Percentiles rank a stretch among this genome's conserved stretches.
Evolutionary conservation across 2,113 vertebrate genomes (phyloP).

Genomic region (Paradoxurus hermaphroditus): DNA sequence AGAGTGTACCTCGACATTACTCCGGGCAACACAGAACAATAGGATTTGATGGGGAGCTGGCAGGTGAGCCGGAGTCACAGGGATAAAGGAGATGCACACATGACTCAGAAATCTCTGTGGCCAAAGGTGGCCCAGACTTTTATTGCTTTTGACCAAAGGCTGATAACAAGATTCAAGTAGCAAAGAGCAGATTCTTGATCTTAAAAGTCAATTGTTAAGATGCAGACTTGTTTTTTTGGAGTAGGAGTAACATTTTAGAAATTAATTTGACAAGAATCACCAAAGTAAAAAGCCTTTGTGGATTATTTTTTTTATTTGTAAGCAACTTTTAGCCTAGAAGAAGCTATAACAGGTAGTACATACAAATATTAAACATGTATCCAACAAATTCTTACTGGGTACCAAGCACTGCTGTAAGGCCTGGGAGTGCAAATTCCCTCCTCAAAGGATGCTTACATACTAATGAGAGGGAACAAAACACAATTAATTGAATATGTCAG

Average conservation of each 20-base stretch:
- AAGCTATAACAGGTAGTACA: neutral
- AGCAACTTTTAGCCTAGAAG: neutral
- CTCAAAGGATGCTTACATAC: neutral
- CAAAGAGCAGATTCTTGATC: neutral
- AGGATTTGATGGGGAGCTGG: neutral
- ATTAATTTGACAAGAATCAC: neutral
- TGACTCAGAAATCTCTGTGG: neutral
- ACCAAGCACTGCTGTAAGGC: too few relatives aligned
- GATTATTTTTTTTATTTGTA: neutral
- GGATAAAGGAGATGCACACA: accelerated
- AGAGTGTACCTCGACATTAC: neutral
- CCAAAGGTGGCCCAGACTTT: neutral
- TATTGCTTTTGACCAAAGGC: neutral
- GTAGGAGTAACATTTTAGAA: neutral
- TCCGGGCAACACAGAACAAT: neutral
- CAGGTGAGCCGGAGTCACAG: neutral
- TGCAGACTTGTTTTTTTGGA: neutral
- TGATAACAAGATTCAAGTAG: neutral
- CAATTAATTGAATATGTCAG: neutral
- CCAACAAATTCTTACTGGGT: neutral
- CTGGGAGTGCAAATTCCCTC: neutral
- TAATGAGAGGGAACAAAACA: neutral
- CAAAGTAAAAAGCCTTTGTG: neutral
- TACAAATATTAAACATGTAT: neutral
- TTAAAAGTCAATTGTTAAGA: neutral